Evolutionary conservation across 2,888 invertebrate genomes (phyloP).

Genomic region (Caenorhabditis sp.): DNA sequence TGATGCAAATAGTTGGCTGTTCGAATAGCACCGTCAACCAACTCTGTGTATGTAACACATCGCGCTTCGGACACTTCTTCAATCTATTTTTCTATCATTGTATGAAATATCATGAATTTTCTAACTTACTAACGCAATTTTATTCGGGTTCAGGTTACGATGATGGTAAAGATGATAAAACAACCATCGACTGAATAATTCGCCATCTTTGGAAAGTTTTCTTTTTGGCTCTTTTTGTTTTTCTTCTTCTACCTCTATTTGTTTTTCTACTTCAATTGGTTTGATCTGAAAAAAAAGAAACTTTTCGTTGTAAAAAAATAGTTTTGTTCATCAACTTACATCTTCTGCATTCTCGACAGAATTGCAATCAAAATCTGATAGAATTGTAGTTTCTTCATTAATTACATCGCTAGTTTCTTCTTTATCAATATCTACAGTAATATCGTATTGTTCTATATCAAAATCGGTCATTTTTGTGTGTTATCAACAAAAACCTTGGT

Average conservation of each 20-base stretch:
- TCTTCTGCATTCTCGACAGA: conserved; percentile 4
- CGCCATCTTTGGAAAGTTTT: conserved; percentile 7
- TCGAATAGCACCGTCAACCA: conserved; percentile 26
- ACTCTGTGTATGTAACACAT: conserved; percentile 42
- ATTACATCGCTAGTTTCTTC: background rate
- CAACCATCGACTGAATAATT: conserved; percentile 29
- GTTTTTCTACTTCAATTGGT: background rate
- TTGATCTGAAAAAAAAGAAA: conserved; percentile 1
- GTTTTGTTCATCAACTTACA: no score
- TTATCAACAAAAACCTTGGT: background rate
- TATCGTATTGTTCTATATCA: conserved; percentile 42
- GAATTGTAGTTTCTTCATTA: background rate
- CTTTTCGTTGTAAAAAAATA: no score
- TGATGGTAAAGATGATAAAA: conserved; percentile 26
- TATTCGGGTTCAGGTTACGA: conserved; percentile 13
- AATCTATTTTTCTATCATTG: conserved; percentile 17
- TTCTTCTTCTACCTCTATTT: background rate
- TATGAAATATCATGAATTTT: background rate
- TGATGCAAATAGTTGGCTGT: conserved; percentile 44
- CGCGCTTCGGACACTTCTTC: conserved; percentile 45
- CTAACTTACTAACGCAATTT: conserved; percentile 35
- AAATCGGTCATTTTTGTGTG: conserved; percentile 26
- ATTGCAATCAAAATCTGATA: conserved; percentile 2
- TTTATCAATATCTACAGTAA: conserved; percentile 23
- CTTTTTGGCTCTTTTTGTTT: background rate